phyloP scores from a whole-genome alignment of 2,797 vertebrate genomes.

The Brachyrhaphis roseni region DNA sequence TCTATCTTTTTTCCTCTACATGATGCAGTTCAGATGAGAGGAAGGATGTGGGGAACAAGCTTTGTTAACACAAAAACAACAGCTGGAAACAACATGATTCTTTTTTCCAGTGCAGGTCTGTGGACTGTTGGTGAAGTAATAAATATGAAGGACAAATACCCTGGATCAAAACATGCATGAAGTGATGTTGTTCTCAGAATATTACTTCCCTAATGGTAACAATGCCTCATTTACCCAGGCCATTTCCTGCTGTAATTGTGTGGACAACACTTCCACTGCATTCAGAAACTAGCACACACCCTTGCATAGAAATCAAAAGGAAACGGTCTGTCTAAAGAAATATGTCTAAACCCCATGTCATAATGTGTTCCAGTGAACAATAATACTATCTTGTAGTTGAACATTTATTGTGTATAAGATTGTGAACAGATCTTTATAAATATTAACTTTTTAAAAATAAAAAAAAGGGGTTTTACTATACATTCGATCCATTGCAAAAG shows the following conservation, averaged over 20 bases:
- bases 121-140: constrained; percentile 8
- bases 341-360: constrained; percentile 27
- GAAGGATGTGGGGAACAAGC: constrained; percentile 21
- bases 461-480: background rate
- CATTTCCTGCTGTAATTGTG: constrained; percentile 22
- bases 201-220: constrained; percentile 47
- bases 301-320: constrained; percentile 27
- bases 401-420: background rate
- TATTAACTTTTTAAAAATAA: background rate
- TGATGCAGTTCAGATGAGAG: constrained; percentile 16
- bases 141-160: constrained; percentile 38
- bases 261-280: constrained; percentile 45
- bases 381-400: constrained; percentile 12
- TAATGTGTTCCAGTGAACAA: constrained; percentile 7
- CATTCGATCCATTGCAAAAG: background rate
- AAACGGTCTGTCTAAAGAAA: constrained; percentile 13
- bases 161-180: constrained; percentile 60
- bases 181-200: constrained; percentile 36
- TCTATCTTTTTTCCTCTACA: constrained; percentile 6
- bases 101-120: background rate
- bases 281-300: constrained; percentile 23
- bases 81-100: constrained; percentile 27
- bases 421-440: background rate
- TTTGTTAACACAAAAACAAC: constrained; percentile 49
- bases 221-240: constrained; percentile 47